Evolutionary conservation across 2,888 invertebrate genomes (phyloP), one percentile per base, ranked within the genome.

Genomic region (Morpho achilles): DNA sequence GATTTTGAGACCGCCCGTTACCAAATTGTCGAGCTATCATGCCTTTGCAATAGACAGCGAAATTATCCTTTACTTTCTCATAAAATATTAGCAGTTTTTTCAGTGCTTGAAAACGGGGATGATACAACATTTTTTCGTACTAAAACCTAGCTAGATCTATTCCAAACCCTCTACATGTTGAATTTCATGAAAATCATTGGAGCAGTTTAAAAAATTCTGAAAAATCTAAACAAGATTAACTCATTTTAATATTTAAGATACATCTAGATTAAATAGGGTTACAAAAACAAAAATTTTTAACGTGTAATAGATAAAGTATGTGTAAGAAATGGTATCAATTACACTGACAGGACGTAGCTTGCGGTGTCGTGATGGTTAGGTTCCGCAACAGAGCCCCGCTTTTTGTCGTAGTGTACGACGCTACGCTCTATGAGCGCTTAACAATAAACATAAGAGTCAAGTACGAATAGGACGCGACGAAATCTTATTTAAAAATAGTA

Each of bases 361-460:
- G 71, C 71, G 73, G 73, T 76, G 69, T 60, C 73, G 74, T 71
- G 74, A 76, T 77, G 75, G 79, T 73, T 76, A 79, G 81, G 85
- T 87, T 87, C 80, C 85, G 82, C 81, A 73, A 77, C 73, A 79
- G 72, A 79, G 79, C 74, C 67, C 77, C 72, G 69, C 75, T 72
- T 74, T 76, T 52, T 55, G 54, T 49, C 47, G 22, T 47, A 56
- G 71, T 72, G 76, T 80, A 79, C 77, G 81, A 73, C 71, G 53
- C 48, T 32, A 48, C 48, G 54, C 54, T 54, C 54, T 54, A 48
- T 54, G 54, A 48, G 10, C 48, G n/a, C 50, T 44, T 42, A 59
- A 62, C 59, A 62, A 62, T 62, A 40, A 42, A 59, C 50, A 51
- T 41, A 43, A 43, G 49, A 53, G 48, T 23, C 50, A 41, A 49